These are phyloP conservation scores for Temnothorax curvispinosus DNA, from an alignment of 1,140 invertebrate species.

Conservation along the genomic window DNA sequence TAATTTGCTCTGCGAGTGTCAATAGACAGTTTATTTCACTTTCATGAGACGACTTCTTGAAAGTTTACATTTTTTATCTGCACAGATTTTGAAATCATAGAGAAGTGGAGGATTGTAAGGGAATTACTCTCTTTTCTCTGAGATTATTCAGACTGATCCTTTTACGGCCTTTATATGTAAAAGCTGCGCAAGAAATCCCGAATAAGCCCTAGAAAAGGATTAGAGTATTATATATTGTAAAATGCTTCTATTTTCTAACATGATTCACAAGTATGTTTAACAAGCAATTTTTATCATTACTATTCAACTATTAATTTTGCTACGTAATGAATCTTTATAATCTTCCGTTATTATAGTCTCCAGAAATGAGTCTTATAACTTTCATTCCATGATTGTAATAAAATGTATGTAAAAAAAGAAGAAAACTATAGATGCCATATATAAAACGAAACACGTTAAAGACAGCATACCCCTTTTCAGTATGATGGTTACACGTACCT, in stretches of 20 bases:
- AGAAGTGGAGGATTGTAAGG: background rate
- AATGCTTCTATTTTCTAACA: background rate
- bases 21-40: slow-evolving; percentile 23
- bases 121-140: background rate
- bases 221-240: background rate
- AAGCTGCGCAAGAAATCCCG: background rate
- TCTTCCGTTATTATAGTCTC: no score
- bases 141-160: background rate
- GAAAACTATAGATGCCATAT: slow-evolving; percentile 3
- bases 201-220: background rate
- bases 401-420: background rate
- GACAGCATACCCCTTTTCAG: background rate
- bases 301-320: background rate
- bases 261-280: background rate
- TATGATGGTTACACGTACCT: background rate
- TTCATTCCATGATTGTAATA: background rate
- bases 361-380: background rate
- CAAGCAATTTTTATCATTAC: background rate
- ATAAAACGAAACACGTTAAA: background rate
- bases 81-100: background rate
- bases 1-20: background rate
- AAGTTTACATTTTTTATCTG: background rate
- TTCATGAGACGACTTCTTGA: background rate
- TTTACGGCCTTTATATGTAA: background rate
- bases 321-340: background rate